These are phyloP conservation scores for Cyprinodon tularosa DNA, from an alignment of 2,113 vertebrate genomes.

Conservation along the genomic window DNA sequence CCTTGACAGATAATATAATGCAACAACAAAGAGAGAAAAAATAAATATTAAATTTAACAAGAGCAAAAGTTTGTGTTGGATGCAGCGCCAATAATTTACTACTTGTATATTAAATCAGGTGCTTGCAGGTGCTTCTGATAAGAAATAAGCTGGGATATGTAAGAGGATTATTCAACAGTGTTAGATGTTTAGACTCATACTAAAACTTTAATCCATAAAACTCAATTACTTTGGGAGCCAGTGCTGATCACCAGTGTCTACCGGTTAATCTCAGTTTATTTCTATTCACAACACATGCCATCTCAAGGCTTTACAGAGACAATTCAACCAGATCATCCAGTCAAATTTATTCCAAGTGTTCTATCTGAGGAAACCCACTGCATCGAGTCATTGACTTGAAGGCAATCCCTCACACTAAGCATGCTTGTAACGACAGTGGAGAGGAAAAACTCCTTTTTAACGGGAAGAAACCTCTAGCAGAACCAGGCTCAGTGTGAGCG, in stretches of 20 bases:
- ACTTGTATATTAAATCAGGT: slow-evolving; percentile 10
- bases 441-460: no score
- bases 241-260: not conserved
- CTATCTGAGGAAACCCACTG: no score
- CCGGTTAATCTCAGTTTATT: no score
- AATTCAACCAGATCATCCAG: no score
- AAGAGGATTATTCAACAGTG: slow-evolving; percentile 3
- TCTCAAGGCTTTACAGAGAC: no score
- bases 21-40: slow-evolving; percentile 20
- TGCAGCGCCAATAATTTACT: slow-evolving; percentile 3
- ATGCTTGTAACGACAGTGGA: no score
- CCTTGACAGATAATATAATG: slow-evolving; percentile 24
- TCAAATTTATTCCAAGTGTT: no score
- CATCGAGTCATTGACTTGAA: no score
- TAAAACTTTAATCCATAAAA: not conserved
- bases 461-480: no score
- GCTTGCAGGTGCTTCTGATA: not conserved
- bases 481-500: no score
- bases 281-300: no score
- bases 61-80: slow-evolving; percentile 2
- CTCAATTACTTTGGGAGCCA: not conserved
- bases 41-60: slow-evolving; percentile 25
- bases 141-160: not conserved
- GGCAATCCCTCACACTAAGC: no score
- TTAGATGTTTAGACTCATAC: not conserved